Evolutionary conservation across 1,140 invertebrate genomes (phyloP).

Genomic region (Coptotermes formosanus): DNA sequence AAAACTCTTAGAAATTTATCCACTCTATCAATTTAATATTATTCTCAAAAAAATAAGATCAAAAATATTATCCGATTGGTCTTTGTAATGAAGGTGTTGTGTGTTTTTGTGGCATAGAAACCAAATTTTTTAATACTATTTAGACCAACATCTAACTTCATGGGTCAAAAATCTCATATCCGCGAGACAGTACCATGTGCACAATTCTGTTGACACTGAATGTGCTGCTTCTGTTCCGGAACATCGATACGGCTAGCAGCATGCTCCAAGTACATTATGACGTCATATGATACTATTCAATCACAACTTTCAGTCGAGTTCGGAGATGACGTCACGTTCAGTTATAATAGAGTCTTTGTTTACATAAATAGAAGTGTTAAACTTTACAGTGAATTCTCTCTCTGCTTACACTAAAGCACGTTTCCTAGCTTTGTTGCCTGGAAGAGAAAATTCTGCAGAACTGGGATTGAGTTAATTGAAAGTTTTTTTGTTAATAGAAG

Average conservation of each 20-base stretch:
- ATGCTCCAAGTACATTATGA: neutral
- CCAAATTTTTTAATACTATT: too few species aligned
- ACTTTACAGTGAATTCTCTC: neutral
- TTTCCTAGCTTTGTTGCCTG: neutral
- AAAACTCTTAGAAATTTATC: too few species aligned
- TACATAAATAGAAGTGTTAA: constrained; percentile 7
- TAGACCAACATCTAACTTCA: too few species aligned
- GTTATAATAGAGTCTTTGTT: neutral
- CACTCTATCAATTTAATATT: too few species aligned
- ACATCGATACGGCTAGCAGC: neutral
- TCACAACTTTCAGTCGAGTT: neutral
- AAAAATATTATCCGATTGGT: too few species aligned
- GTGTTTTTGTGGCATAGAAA: too few species aligned
- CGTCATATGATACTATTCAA: neutral
- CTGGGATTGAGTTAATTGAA: neutral
- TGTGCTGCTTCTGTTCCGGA: neutral
- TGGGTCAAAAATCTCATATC: too few species aligned
- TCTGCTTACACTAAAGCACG: neutral
- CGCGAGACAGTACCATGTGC: too few species aligned
- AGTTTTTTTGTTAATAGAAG: neutral
- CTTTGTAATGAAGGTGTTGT: too few species aligned
- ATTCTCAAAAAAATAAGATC: too few species aligned
- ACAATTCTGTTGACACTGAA: too few species aligned
- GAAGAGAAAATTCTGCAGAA: neutral
- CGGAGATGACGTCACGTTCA: neutral